These are phyloP conservation scores for Sympetrum striolatum DNA, from an alignment of 2,888 invertebrate genomes.

Conservation along the genomic window DNA sequence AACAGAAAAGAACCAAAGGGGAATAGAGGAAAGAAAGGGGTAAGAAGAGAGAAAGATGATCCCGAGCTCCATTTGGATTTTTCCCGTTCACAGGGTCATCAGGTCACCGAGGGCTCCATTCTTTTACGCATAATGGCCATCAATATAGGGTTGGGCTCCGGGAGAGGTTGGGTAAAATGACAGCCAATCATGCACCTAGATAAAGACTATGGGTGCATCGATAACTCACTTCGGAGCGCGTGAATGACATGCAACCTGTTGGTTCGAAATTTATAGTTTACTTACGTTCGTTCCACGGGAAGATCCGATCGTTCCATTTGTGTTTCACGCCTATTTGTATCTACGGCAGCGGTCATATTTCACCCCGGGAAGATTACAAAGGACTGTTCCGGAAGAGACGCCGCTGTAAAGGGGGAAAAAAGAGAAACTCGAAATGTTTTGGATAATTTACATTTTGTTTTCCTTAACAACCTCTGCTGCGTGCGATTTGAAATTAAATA, in stretches of 20 bases:
- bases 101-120: background rate
- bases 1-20: background rate
- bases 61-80: background rate
- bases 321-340: background rate
- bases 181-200: background rate
- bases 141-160: background rate
- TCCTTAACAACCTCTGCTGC: too few relatives aligned
- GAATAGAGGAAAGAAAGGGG: background rate
- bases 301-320: background rate
- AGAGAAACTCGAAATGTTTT: too few relatives aligned
- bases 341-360: background rate
- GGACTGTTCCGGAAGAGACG: background rate
- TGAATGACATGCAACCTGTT: background rate
- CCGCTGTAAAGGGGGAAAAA: too few relatives aligned
- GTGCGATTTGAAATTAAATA: too few relatives aligned
- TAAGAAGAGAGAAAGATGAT: background rate
- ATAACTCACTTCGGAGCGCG: background rate
- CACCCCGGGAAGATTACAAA: background rate
- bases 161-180: background rate
- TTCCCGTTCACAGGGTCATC: background rate
- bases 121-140: background rate
- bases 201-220: background rate
- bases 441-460: too few relatives aligned
- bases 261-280: background rate
- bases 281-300: background rate